These are phyloP conservation scores for Camelus dromedarius DNA, from an alignment of 2,113 vertebrate genomes.

Conservation along the genomic window DNA sequence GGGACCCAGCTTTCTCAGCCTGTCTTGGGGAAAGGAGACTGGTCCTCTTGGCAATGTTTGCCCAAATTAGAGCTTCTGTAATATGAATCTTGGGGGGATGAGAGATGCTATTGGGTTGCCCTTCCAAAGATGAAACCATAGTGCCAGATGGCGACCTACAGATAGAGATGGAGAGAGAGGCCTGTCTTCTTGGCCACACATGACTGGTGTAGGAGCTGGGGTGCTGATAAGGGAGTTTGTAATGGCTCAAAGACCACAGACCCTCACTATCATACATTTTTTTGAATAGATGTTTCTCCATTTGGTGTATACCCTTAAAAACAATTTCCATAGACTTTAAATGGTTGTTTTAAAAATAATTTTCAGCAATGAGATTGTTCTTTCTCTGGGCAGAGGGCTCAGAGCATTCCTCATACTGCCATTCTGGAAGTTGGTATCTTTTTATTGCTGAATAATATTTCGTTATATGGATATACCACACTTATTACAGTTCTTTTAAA, in stretches of 20 bases:
- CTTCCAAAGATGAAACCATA: background rate
- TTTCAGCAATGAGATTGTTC: background rate
- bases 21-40: background rate
- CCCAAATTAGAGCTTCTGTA: background rate
- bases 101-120: background rate
- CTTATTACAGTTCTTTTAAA: background rate
- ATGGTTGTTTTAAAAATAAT: background rate
- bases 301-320: background rate
- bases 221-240: background rate
- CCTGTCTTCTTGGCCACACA: background rate
- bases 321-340: background rate
- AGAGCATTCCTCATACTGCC: background rate
- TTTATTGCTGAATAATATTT: conserved; percentile 15
- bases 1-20: background rate
- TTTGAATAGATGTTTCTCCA: background rate
- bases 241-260: background rate
- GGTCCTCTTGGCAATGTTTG: background rate
- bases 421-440: background rate
- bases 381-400: background rate
- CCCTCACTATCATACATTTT: background rate
- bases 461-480: background rate
- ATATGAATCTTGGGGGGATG: background rate
- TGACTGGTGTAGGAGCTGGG: background rate
- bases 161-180: background rate
- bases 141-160: background rate